A percentile compares a stretch with the other conserved stretches of the same genome.
Evolutionary conservation across 2,113 vertebrate species (phyloP).

Genomic region (Phylloscopus trochiloides): DNA sequence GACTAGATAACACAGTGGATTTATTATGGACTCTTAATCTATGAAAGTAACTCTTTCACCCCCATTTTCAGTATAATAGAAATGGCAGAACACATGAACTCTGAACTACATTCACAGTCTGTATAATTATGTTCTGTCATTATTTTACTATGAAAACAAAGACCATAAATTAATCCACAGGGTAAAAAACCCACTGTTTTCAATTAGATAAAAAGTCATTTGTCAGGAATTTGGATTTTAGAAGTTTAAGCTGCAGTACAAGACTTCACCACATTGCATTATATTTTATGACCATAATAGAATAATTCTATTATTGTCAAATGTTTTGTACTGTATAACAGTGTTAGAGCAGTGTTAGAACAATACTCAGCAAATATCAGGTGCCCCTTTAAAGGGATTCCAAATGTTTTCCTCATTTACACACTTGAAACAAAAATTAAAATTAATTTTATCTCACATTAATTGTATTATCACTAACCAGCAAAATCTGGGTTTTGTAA

Average conservation of each 20-base stretch:
- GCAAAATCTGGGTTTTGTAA: not conserved
- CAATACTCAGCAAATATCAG: not conserved
- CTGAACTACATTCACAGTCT: not conserved
- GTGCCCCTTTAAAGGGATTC: not conserved
- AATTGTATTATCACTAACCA: not conserved
- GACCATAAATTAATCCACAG: not conserved
- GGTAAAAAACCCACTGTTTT: not conserved
- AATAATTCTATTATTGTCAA: not conserved
- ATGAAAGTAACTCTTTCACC: not conserved
- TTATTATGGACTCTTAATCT: not conserved
- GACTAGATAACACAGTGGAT: not conserved
- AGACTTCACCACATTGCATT: not conserved
- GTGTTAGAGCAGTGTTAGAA: not conserved
- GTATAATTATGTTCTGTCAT: not conserved
- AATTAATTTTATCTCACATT: not conserved
- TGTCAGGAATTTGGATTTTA: not conserved
- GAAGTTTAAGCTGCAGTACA: not conserved
- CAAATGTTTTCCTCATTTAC: not conserved
- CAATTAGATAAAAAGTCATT: not conserved
- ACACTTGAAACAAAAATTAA: not conserved
- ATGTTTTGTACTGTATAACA: not conserved
- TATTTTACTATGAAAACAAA: not conserved
- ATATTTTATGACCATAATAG: not conserved
- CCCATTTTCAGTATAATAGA: not conserved
- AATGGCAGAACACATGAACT: not conserved